Percentiles rank a stretch among this genome's conserved stretches.
Conservation (phyloP, 2,888 invertebrate genomes). For the Oscheius myriophilus region DNA sequence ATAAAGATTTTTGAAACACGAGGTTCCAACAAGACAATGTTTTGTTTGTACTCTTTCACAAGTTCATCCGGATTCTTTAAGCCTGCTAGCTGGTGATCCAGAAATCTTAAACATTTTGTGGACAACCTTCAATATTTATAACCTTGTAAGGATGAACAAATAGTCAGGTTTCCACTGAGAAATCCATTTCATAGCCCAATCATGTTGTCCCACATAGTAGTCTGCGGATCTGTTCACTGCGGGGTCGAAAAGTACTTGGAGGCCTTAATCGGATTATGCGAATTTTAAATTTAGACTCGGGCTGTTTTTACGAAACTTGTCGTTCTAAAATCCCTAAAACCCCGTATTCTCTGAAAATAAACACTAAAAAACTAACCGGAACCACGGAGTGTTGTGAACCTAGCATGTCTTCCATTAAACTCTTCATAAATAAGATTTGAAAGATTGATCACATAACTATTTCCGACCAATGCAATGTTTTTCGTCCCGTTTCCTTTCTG, state of each 20-base stretch:
- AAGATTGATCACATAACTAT: conserved; percentile 10
- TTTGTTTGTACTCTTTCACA: too few species aligned
- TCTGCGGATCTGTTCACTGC: not conserved
- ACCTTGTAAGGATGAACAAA: conserved; percentile 13
- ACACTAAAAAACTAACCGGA: not conserved
- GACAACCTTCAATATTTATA: not conserved
- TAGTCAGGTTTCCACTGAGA: not conserved
- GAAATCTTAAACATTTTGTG: too few species aligned
- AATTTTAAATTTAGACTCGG: too few species aligned
- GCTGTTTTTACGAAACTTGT: too few species aligned
- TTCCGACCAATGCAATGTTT: conserved; percentile 2
- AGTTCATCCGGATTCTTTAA: too few species aligned
- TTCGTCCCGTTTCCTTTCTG: conserved; percentile 4
- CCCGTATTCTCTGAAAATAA: not conserved
- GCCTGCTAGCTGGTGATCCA: too few species aligned
- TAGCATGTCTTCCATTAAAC: not conserved
- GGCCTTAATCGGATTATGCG: not conserved
- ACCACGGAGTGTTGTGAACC: not conserved
- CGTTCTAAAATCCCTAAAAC: not conserved
- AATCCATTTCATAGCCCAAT: conserved; percentile 6
- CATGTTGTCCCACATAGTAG: not conserved
- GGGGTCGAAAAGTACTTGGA: conserved; percentile 11
- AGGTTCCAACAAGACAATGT: too few species aligned
- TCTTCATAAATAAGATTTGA: conserved; percentile 11
- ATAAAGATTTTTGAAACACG: too few species aligned